Evolutionary conservation across 2,797 vertebrate species (phyloP).

Genomic region (Myoxocephalus aenaeus): DNA sequence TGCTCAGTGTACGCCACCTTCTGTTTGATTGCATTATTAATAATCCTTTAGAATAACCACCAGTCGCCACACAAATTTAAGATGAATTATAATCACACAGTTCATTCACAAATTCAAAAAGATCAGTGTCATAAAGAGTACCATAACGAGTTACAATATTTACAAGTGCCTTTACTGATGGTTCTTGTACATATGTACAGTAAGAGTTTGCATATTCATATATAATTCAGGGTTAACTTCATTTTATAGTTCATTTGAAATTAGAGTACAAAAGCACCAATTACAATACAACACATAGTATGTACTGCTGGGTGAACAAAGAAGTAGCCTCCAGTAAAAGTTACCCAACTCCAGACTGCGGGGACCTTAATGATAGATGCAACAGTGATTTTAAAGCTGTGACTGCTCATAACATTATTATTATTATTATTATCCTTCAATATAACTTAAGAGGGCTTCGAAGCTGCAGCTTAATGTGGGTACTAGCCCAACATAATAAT

Average conservation of each 20-base stretch:
- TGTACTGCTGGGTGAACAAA: neutral
- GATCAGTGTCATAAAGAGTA: neutral
- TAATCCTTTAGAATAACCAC: slow-evolving; percentile 25
- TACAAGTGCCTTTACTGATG: neutral
- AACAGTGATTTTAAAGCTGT: neutral
- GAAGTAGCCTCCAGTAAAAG: neutral
- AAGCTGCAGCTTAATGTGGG: neutral
- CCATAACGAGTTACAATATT: neutral
- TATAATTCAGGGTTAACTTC: neutral
- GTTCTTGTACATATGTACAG: neutral
- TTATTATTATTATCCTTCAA: too few species aligned
- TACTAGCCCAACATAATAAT: neutral
- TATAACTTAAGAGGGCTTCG: neutral
- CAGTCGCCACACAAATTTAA: neutral
- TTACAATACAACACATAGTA: neutral
- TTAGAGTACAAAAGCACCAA: neutral
- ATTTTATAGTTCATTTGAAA: neutral
- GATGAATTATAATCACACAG: neutral
- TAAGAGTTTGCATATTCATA: neutral
- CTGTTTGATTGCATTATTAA: slow-evolving; percentile 30
- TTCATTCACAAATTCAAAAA: neutral
- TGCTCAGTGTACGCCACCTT: slow-evolving; percentile 14
- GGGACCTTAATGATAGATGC: neutral
- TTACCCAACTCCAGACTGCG: neutral
- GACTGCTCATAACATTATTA: slow-evolving; percentile 1